phyloP scores from a whole-genome alignment of 2,888 invertebrate species.

The Lucinisca nassula region DNA sequence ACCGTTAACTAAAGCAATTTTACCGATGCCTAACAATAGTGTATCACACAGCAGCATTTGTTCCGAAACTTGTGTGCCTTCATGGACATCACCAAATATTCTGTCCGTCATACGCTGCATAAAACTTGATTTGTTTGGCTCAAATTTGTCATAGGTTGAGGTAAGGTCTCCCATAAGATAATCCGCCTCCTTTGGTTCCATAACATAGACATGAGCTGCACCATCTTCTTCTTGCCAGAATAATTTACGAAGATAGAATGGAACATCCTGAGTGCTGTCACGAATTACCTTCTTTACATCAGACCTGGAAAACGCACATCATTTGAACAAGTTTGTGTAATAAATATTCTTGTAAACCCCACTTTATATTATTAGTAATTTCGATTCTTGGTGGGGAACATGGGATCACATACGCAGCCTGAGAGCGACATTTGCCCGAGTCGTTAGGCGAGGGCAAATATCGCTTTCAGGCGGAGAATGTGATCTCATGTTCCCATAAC shows the following conservation, averaged over 20 bases:
- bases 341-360: no score
- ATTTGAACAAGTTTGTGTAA: no score
- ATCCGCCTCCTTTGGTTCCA: conserved; percentile 92
- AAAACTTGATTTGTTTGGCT: conserved; percentile 93
- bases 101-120: conserved; percentile 95
- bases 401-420: no score
- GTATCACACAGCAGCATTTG: conserved; percentile 95
- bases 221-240: conserved; percentile 26
- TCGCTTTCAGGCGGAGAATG: no score
- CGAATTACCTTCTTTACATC: conserved; percentile 94
- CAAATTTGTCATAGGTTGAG: conserved; percentile 94
- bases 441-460: no score
- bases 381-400: no score
- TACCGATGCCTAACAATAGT: conserved; percentile 94
- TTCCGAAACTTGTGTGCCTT: conserved; percentile 96
- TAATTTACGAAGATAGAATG: conserved; percentile 91
- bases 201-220: conserved; percentile 91
- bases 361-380: no score
- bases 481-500: no score
- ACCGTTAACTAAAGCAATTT: conserved; percentile 91
- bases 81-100: conserved; percentile 93
- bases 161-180: conserved; percentile 92
- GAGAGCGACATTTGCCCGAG: no score
- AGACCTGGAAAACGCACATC: conserved; percentile 90
- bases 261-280: conserved; percentile 93